Conservation (phyloP, 2,888 invertebrate species). For the Agrotis exclamationis region DNA sequence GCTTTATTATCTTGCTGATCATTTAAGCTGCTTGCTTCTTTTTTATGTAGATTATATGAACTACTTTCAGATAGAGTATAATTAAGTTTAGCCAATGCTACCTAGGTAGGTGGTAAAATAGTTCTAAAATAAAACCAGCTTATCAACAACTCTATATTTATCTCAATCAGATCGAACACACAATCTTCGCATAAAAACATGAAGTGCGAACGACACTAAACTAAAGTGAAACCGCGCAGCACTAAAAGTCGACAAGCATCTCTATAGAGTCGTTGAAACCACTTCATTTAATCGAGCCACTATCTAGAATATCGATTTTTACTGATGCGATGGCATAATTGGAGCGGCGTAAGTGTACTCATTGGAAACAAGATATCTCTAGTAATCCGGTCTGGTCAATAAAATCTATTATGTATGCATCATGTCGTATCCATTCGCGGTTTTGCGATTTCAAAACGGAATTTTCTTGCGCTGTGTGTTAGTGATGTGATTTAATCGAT, state of each 20-base stretch:
- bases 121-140: not conserved
- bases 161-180: not conserved
- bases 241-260: constrained; percentile 45
- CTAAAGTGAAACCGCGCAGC: constrained; percentile 42
- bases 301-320: constrained; percentile 71
- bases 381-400: constrained; percentile 67
- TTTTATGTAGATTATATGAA: not conserved
- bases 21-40: not conserved
- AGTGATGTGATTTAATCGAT: constrained; percentile 45
- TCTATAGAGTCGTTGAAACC: constrained; percentile 65
- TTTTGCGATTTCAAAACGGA: constrained; percentile 63
- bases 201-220: constrained; percentile 47
- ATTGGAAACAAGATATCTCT: constrained; percentile 74
- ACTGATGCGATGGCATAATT: constrained; percentile 75
- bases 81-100: not conserved
- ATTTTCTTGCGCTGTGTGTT: constrained; percentile 54
- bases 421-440: constrained; percentile 58
- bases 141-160: not conserved
- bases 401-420: constrained; percentile 73
- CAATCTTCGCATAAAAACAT: constrained; percentile 33
- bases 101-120: no score
- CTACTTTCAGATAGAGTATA: not conserved
- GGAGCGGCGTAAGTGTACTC: constrained; percentile 73
- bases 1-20: constrained; percentile 4
- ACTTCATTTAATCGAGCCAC: constrained; percentile 69